Base-by-base conservation (phyloP, 2,797 vertebrate genomes). In the Paratrypauchen microcephalus region DNA sequence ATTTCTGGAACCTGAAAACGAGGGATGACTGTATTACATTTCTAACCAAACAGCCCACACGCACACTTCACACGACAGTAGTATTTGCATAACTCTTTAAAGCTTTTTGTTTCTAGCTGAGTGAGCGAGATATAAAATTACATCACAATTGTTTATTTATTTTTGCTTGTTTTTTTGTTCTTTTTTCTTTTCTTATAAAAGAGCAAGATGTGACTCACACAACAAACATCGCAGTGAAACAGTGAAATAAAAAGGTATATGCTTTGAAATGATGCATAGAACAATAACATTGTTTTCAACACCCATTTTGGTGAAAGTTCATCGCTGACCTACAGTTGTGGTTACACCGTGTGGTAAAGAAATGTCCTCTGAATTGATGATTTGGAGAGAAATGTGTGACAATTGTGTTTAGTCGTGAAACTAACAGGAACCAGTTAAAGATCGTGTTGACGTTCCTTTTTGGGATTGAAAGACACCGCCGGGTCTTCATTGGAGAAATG, bases 371-470 rank as follows among this genome's bases (percentile, higher is more conserved):
- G 68, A 30, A 70, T 68, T 60, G 69, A 66, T 81, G 77, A 81
- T 83, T 85, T 28, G 36, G 66, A 60, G 82, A 83, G 92, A 94
- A 94, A 94, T 94, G 94, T 94, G 86, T 83, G 91, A 94, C 93
- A 69, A 88, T 88, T 82, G 68, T 16, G 74, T 82, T 75, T 65
- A 72, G 75, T 79, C 52, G 18, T 91, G 87, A 92, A 92, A 92
- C 88, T 82, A 82, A 78, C 78, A 86, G 84, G 84, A 84, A 87
- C 79, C 67, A 69, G 77, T 47, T 77, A 74, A 80, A 66, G 70
- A 87, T 75, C 84, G 72, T 72, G 69, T 66, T 69, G 70, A 71
- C 30, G 50, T 55, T 52, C 52, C 7, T 36, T 63, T 45, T 13
- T 45, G 12, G 55, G 63, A 76, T 66, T 76, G 70, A 84, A 85